These are phyloP conservation scores for Eilema sororculum DNA, from an alignment of 2,888 invertebrate genomes.

Conservation along the genomic window DNA sequence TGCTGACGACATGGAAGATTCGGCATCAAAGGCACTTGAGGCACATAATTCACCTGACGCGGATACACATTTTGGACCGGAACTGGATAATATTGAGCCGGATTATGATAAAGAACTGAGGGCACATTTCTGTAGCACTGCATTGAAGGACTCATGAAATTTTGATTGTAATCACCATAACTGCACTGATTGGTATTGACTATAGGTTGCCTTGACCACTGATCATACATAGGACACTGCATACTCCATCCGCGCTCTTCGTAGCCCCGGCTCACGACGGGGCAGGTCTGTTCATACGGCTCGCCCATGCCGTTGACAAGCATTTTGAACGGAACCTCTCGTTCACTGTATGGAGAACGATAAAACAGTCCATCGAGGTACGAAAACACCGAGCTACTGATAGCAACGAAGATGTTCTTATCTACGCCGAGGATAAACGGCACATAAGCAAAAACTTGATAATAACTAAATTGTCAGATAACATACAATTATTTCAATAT, in stretches of 20 bases:
- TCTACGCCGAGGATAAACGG: slow-evolving; percentile 70
- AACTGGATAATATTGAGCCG: slow-evolving; percentile 57
- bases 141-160: slow-evolving; percentile 59
- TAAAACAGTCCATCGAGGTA: slow-evolving; percentile 79
- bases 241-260: slow-evolving; percentile 71
- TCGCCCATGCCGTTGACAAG: slow-evolving; percentile 66
- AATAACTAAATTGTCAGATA: slow-evolving; percentile 75
- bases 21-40: slow-evolving; percentile 57
- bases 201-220: slow-evolving; percentile 66
- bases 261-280: slow-evolving; percentile 59
- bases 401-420: slow-evolving; percentile 81
- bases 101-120: slow-evolving; percentile 55
- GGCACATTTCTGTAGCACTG: slow-evolving; percentile 68
- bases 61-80: slow-evolving; percentile 56
- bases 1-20: slow-evolving; percentile 82
- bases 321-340: slow-evolving; percentile 65
- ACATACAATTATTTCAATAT: slow-evolving; percentile 29
- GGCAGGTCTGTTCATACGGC: slow-evolving; percentile 63
- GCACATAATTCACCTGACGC: slow-evolving; percentile 55
- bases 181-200: slow-evolving; percentile 58
- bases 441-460: slow-evolving; percentile 81
- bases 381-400: slow-evolving; percentile 82
- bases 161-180: slow-evolving; percentile 61
- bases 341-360: slow-evolving; percentile 50
- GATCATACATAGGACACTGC: slow-evolving; percentile 71